These are phyloP conservation scores for Scomberomorus guttatus DNA, from an alignment of 2,797 vertebrate species.

Conservation along the genomic window DNA sequence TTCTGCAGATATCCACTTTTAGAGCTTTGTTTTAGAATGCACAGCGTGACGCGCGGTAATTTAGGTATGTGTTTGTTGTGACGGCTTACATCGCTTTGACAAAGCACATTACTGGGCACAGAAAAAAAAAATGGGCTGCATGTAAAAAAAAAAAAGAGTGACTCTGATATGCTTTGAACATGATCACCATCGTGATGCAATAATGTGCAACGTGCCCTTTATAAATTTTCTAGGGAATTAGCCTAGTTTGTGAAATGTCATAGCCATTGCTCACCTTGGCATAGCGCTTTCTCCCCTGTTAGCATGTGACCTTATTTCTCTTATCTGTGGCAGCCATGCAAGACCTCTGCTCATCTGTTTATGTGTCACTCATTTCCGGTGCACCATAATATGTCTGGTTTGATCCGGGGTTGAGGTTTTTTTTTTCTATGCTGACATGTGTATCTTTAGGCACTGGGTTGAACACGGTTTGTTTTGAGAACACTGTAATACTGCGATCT, in stretches of 20 bases:
- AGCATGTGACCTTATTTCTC: conserved; percentile 82
- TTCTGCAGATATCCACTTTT: conserved; percentile 29
- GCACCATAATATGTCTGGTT: conserved; percentile 15
- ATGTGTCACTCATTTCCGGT: conserved; percentile 60
- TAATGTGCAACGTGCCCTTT: conserved; percentile 80
- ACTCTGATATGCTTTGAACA: conserved; percentile 56
- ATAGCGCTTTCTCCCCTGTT: conserved; percentile 73
- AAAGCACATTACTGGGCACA: conserved; percentile 26
- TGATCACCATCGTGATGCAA: conserved; percentile 75
- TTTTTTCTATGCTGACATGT: background rate
- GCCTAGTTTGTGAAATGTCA: conserved; percentile 85
- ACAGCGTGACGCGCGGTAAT: conserved; percentile 47
- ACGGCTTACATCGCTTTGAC: conserved; percentile 38
- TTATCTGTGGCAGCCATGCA: conserved; percentile 81
- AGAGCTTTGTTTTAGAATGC: conserved; percentile 49
- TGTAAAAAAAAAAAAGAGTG: conserved; percentile 18
- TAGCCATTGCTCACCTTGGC: conserved; percentile 81
- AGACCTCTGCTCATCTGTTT: conserved; percentile 72
- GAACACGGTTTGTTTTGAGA: conserved; percentile 60
- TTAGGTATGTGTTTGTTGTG: conserved; percentile 45
- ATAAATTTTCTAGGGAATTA: conserved; percentile 80
- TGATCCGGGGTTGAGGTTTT: conserved; percentile 39
- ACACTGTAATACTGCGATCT: conserved; percentile 43
- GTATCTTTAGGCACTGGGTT: conserved; percentile 2
- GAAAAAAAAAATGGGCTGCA: conserved; percentile 22